A percentile compares a stretch with the other conserved stretches of the same genome.
Evolutionary conservation across 2,797 vertebrate genomes (phyloP).

Genomic region (Periparus ater): DNA sequence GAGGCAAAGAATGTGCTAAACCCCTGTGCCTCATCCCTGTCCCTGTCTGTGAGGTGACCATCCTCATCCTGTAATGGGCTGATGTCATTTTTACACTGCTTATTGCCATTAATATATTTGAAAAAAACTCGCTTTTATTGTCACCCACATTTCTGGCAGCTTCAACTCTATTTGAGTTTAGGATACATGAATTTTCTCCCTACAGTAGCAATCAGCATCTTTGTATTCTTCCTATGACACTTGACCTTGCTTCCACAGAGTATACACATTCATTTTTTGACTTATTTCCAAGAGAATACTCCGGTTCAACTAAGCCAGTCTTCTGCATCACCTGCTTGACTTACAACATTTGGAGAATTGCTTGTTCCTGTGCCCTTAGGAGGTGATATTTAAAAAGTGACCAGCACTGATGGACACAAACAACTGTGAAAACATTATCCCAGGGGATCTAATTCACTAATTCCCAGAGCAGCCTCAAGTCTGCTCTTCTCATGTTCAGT

Average conservation of each 20-base stretch:
- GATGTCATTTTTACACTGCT: neutral
- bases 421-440: neutral
- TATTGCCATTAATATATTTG: neutral
- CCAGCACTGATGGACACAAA: neutral
- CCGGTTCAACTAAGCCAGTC: neutral
- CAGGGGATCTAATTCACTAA: neutral
- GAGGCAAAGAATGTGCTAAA: neutral
- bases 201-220: neutral
- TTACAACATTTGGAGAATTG: neutral
- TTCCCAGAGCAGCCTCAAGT: too few species aligned
- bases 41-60: neutral
- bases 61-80: accelerated
- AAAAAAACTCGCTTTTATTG: neutral
- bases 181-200: neutral
- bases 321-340: neutral
- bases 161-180: neutral
- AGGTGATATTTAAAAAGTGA: neutral
- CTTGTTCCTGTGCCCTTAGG: neutral
- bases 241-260: neutral
- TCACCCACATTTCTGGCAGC: neutral
- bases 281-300: neutral
- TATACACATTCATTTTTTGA: neutral
- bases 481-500: neutral
- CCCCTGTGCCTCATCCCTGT: accelerated
- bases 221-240: neutral